Percentiles rank a stretch among this genome's conserved stretches.
Evolutionary conservation across 2,113 vertebrate species (phyloP).

Genomic region (Brachypodius melanocephalos): DNA sequence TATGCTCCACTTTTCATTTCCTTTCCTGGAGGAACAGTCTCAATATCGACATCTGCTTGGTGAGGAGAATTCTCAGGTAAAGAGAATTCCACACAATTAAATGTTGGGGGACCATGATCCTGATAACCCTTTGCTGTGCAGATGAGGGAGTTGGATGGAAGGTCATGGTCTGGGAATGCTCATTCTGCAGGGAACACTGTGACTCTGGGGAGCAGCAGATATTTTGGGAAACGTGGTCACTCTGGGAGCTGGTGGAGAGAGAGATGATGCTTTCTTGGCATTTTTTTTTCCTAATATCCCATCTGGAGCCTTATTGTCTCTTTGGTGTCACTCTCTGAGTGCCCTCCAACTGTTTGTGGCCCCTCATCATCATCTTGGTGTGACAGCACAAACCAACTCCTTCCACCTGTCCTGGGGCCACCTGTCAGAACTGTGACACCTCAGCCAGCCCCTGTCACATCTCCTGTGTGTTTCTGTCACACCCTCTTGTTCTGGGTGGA

Average conservation of each 20-base stretch:
- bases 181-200: neutral
- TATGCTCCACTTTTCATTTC: neutral
- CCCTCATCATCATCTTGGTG: neutral
- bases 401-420: neutral
- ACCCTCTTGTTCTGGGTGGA: neutral
- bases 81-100: neutral
- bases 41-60: neutral
- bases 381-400: neutral
- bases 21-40: neutral
- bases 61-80: neutral
- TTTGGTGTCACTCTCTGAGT: neutral
- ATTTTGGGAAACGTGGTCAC: neutral
- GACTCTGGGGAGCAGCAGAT: neutral
- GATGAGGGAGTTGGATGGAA: neutral
- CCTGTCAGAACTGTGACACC: neutral
- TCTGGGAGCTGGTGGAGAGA: neutral
- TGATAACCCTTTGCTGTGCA: neutral
- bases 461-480: neutral
- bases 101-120: neutral
- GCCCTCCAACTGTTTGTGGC: neutral
- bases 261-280: neutral
- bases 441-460: neutral
- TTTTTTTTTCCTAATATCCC: neutral
- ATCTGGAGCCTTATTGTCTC: neutral
- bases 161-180: accelerated